These are phyloP conservation scores for Elgaria multicarinata DNA, from an alignment of 2,113 vertebrate species.

Conservation along the genomic window DNA sequence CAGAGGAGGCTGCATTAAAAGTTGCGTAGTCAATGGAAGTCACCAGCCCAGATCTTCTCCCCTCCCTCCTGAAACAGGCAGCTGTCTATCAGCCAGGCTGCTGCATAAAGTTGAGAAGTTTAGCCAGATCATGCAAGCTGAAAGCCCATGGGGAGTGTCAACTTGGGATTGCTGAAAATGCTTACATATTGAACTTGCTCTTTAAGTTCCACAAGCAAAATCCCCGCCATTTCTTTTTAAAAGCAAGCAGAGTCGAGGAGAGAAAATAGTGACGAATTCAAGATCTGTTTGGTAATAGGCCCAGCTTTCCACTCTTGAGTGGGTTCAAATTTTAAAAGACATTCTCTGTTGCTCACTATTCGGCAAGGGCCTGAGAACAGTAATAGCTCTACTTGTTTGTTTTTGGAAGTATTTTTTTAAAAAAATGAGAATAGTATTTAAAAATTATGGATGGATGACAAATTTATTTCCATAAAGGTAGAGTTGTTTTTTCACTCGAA, in stretches of 20 bases:
- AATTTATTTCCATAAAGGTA: conserved; percentile 60
- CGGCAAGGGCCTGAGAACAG: no score
- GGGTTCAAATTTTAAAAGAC: not conserved
- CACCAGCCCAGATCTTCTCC: conserved; percentile 1
- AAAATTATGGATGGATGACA: conserved; percentile 47
- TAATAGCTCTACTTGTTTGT: not conserved
- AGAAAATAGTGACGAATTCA: not conserved
- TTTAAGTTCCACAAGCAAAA: not conserved
- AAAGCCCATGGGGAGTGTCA: not conserved
- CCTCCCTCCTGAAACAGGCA: not conserved
- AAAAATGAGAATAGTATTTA: conserved; percentile 50
- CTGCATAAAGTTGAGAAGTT: not conserved
- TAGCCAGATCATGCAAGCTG: not conserved
- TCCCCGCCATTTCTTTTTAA: no score
- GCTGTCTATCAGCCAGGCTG: not conserved
- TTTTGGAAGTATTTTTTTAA: conserved; percentile 61
- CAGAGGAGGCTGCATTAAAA: not conserved
- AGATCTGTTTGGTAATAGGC: not conserved
- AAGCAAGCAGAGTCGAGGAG: not conserved
- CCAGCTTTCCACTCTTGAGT: not conserved
- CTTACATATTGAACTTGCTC: not conserved
- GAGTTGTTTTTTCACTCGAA: conserved; percentile 50
- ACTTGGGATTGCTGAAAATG: not conserved
- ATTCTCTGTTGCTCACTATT: not conserved
- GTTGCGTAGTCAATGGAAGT: not conserved